Conservation (phyloP, 2,797 vertebrate species). For the Danio aesculapii region DNA sequence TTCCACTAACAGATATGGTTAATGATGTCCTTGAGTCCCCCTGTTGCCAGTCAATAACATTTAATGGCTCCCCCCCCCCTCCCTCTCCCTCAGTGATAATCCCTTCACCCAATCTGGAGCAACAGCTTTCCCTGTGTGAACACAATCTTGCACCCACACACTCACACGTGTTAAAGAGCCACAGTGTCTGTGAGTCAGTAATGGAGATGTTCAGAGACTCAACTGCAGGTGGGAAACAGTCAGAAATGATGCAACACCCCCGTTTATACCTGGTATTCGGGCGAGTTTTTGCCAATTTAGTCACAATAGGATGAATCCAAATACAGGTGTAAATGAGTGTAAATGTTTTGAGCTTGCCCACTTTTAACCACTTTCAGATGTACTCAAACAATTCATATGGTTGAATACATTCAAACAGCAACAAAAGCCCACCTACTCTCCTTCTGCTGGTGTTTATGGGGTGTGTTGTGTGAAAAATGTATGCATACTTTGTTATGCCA, state of each 20-base stretch:
- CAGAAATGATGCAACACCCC: conserved; percentile 1
- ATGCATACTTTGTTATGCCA: no score
- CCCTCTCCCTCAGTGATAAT: conserved; percentile 2
- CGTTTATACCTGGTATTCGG: no score
- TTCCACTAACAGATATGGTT: not conserved
- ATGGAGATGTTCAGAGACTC: conserved; percentile 7
- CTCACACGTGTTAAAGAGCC: conserved; percentile 7
- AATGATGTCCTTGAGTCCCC: not conserved
- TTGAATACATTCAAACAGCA: no score
- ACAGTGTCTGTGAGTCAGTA: conserved; percentile 11
- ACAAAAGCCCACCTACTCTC: no score
- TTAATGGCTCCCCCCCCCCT: conserved; percentile 3
- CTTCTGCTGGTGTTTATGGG: no score
- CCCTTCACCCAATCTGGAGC: conserved; percentile 16
- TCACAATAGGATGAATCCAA: no score
- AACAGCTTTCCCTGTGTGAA: conserved; percentile 29
- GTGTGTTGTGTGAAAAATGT: no score
- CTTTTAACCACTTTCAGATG: no score
- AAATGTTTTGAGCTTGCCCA: no score
- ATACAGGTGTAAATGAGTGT: no score
- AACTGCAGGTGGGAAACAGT: not conserved
- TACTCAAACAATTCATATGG: no score
- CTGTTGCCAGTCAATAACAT: conserved; percentile 26
- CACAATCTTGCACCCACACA: conserved; percentile 17
- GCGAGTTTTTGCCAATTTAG: no score